These are phyloP conservation scores for Cryptus armator DNA, from an alignment of 2,888 invertebrate species.

Conservation along the genomic window DNA sequence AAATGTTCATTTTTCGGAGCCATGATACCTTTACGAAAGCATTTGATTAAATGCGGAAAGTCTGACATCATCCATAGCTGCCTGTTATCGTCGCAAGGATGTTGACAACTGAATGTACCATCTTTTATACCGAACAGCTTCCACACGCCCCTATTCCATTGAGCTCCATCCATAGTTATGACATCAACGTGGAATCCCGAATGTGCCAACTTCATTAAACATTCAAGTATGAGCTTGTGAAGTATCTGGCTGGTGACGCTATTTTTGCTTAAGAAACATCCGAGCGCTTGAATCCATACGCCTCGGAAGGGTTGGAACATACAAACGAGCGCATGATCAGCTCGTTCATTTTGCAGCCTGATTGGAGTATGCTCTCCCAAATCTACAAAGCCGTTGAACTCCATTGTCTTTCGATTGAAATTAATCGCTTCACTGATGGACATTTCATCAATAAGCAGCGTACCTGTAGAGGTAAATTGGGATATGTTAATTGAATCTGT, in stretches of 20 bases:
- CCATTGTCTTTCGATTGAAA: constrained; percentile 62
- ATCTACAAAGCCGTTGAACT: constrained; percentile 68
- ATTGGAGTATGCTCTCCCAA: constrained; percentile 70
- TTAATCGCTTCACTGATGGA: constrained; percentile 62
- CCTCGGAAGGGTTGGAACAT: constrained; percentile 73
- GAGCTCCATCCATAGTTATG: constrained; percentile 72
- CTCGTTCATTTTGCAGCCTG: constrained; percentile 58
- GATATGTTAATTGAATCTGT: neutral
- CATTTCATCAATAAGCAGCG: constrained; percentile 72
- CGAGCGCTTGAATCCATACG: constrained; percentile 73
- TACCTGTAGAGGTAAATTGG: constrained; percentile 41
- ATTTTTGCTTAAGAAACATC: constrained; percentile 72
- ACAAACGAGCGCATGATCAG: constrained; percentile 75
- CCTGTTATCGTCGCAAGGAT: constrained; percentile 64
- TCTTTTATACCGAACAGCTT: constrained; percentile 65
- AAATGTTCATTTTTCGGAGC: neutral
- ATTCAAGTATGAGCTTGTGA: constrained; percentile 72
- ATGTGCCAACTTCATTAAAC: constrained; percentile 67
- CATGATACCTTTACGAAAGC: constrained; percentile 67
- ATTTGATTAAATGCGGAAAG: constrained; percentile 74
- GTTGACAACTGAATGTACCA: constrained; percentile 66
- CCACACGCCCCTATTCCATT: constrained; percentile 76
- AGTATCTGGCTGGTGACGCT: constrained; percentile 67
- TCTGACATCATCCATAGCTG: constrained; percentile 73
- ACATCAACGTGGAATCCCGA: constrained; percentile 70